Evolutionary conservation across 2,888 invertebrate species (phyloP).

Genomic region (Latrodectus hesperus): DNA sequence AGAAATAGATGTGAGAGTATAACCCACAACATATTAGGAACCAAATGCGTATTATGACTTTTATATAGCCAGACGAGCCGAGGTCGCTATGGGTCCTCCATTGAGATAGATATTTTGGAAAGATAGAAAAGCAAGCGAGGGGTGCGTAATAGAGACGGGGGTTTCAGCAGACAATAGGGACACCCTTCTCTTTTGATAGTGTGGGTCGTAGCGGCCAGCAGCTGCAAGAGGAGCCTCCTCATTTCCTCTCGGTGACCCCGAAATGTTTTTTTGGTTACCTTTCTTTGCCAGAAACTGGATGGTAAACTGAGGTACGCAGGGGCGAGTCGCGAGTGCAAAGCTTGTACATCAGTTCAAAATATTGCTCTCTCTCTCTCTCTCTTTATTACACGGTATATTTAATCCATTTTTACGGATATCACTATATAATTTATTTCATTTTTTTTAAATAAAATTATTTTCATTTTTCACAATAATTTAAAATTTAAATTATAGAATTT

Average conservation of each 20-base stretch:
- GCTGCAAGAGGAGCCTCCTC: slow-evolving; percentile 27
- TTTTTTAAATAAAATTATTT: too few relatives aligned
- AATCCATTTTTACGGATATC: too few relatives aligned
- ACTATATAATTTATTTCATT: too few relatives aligned
- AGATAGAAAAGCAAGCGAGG: background rate
- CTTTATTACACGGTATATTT: too few relatives aligned
- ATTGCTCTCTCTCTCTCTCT: too few relatives aligned
- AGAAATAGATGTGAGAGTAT: background rate
- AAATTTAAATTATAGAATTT: too few relatives aligned
- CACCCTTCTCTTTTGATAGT: slow-evolving; percentile 53
- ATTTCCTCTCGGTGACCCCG: slow-evolving; percentile 55
- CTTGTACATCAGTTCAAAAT: background rate
- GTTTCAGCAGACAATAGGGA: slow-evolving; percentile 52
- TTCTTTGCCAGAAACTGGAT: slow-evolving; percentile 15
- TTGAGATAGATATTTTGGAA: slow-evolving; percentile 22
- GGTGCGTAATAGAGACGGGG: slow-evolving; percentile 21
- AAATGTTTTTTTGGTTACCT: slow-evolving; percentile 9
- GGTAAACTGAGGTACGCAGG: slow-evolving; percentile 11
- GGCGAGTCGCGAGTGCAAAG: slow-evolving; percentile 18
- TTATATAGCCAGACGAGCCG: background rate
- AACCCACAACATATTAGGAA: background rate
- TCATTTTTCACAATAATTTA: too few relatives aligned
- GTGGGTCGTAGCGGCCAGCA: slow-evolving; percentile 45
- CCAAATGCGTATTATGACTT: background rate
- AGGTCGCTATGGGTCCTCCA: background rate